Evolutionary conservation across 2,113 vertebrate species (phyloP).

Genomic region (Delphinus delphis): DNA sequence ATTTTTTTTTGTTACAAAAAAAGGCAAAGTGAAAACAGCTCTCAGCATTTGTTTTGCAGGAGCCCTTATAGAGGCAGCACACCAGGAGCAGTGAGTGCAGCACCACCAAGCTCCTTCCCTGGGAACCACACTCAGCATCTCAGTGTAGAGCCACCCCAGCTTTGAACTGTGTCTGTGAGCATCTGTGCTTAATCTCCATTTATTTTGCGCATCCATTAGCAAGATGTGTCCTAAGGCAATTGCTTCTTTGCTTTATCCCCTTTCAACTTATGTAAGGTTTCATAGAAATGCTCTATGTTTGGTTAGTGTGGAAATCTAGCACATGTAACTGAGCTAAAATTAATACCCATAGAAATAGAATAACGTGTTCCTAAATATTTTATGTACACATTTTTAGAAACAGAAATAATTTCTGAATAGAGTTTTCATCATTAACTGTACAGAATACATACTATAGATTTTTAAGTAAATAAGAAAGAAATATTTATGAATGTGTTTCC

Average conservation of each 20-base stretch:
- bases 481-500: not conserved
- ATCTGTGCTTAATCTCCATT: not conserved
- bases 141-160: not conserved
- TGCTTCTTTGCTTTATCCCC: not conserved
- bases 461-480: constrained; percentile 13
- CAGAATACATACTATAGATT: not conserved
- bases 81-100: not conserved
- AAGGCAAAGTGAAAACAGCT: not conserved
- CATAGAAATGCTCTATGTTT: not conserved
- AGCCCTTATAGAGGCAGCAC: not conserved
- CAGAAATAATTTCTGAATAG: not conserved
- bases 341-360: not conserved
- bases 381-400: not conserved
- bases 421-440: not conserved
- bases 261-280: not conserved
- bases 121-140: not conserved
- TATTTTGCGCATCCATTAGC: not conserved
- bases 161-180: not conserved
- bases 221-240: not conserved
- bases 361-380: not conserved
- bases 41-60: not conserved
- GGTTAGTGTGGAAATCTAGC: not conserved
- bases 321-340: not conserved
- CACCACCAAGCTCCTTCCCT: not conserved
- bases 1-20: not conserved